A percentile compares a stretch with the other conserved stretches of the same genome.
Evolutionary conservation across 1,140 invertebrate genomes (phyloP).

Genomic region (Drosophila ercepeae): DNA sequence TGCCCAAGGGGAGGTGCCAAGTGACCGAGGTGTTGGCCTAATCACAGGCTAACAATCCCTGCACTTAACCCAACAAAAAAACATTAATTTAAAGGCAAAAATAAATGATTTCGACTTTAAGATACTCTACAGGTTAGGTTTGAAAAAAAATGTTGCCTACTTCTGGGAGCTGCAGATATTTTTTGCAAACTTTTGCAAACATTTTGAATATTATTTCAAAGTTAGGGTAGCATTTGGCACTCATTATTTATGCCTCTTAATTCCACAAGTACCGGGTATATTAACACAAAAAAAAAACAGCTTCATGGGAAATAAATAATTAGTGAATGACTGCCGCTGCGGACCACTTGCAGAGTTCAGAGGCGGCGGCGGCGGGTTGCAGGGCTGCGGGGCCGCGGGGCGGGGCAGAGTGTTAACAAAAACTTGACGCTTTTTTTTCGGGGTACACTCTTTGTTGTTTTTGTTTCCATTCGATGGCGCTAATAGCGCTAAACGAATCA

Average conservation of each 20-base stretch:
- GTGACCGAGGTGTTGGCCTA: conserved; percentile 48
- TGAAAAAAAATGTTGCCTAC: neutral
- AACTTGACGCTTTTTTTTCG: conserved; percentile 53
- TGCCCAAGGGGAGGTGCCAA: conserved; percentile 5
- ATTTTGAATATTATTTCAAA: no score
- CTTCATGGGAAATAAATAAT: conserved; percentile 75
- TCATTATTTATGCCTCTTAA: conserved; percentile 10
- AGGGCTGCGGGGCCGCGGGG: neutral
- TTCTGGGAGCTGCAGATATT: neutral
- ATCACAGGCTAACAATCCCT: conserved; percentile 55
- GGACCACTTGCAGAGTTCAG: conserved; percentile 66
- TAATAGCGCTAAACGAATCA: conserved; percentile 80
- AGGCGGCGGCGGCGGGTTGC: conserved; percentile 9
- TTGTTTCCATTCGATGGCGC: conserved; percentile 60
- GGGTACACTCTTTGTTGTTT: conserved; percentile 32
- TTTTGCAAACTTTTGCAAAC: neutral
- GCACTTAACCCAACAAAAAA: conserved; percentile 24
- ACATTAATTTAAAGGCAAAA: neutral
- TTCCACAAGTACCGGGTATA: conserved; percentile 19
- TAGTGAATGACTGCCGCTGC: conserved; percentile 49
- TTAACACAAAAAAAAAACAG: conserved; percentile 42
- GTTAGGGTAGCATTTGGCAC: no score
- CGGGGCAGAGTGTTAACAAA: conserved; percentile 55
- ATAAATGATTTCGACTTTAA: neutral
- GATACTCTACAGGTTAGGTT: neutral